Base-by-base conservation (phyloP, 2,113 vertebrate species). In the Oryctolagus cuniculus region DNA sequence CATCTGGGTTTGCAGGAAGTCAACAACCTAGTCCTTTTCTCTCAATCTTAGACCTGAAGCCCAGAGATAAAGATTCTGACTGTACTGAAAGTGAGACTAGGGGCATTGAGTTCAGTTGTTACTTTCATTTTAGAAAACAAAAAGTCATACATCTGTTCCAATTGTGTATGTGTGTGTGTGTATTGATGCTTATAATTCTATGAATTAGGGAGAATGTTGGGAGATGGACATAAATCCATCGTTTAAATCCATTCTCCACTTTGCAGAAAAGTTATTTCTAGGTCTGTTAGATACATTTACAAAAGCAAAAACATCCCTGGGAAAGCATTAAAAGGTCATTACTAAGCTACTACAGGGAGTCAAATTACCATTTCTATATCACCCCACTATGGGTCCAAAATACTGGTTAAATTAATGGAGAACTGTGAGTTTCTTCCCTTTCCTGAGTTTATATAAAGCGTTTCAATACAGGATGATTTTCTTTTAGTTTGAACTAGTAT, bases 401-500 rank as follows among this genome's bases (percentile, higher is more conserved):
- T 67, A 87, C 67, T 55, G 51, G 74, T 15, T 51, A 93, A 93
- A 87, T 92, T 95, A 74, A 63, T 75, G 90, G 69, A 96, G 90
- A 97, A 84, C 31, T 84, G 38, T 36, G 29, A 53, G 73, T 95
- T 95, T 96, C 29, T 19, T 87, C 88, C 92, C 81, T 86, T 92
- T 97, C 64, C 11, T 34, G 91, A 92, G 90, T 97, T 97, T 97
- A 92, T 97, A 73, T 91, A 96, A 94, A 93, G 80, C 36, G 91
- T 83, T 88, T 72, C 88, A 95, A 95, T 97, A 97, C 44, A 93
- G 31, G 79, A 90, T 70, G 19, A 78, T 67, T 87, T 86, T 93
- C 90, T 74, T 93, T 96, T 61, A 93, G 96, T 75, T 89, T 95
- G 78, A 96, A 96, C 94, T 97, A 95, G 73, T 74, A 89, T 96